Percentiles rank a stretch among this genome's conserved stretches.
Evolutionary conservation across 2,113 vertebrate species (phyloP).

Genomic region (Oryctolagus cuniculus): mOryCun1.1 NC_091432.1:32354001-32354500

Average conservation of each 20-base stretch:
- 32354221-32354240: neutral
- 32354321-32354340: neutral
- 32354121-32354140: neutral
- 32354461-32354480: too few relatives aligned
- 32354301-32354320: neutral
- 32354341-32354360: neutral
- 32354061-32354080: neutral
- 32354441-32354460: too few relatives aligned
- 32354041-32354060: neutral
- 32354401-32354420: too few relatives aligned
- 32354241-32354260: neutral
- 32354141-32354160: neutral
- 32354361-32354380: neutral
- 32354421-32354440: too few relatives aligned
- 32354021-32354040: neutral
- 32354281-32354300: neutral
- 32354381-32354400: neutral
- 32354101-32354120: neutral
- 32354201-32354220: neutral
- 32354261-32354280: neutral
- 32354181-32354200: neutral
- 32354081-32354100: neutral
- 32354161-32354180: neutral
- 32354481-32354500: too few relatives aligned
- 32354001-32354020: slow-evolving; percentile 41